A percentile compares a stretch with the other conserved stretches of the same genome.
Evolutionary conservation across 53 echinoderm and acorn worm genomes (phyloP).

Genomic region (Antedon mediterranea): DNA sequence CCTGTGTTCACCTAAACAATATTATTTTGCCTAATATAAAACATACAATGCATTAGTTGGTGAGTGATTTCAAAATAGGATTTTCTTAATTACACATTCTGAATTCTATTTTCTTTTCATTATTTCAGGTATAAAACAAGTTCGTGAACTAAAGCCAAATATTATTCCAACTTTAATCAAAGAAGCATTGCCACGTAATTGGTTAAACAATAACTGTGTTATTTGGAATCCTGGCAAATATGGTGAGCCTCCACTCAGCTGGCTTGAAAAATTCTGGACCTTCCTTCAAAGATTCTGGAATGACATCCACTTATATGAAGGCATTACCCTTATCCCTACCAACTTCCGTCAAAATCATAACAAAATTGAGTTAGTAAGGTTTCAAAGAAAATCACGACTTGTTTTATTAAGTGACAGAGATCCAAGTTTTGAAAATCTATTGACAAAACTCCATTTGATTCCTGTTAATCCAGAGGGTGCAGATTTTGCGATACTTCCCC

Average conservation of each 20-base stretch:
- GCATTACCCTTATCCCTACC: not conserved
- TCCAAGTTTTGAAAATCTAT: not conserved
- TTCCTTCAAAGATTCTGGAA: not conserved
- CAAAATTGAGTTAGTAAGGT: not conserved
- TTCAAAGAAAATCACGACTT: not conserved
- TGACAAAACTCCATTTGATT: not conserved
- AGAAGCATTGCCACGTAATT: not conserved
- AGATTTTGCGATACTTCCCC: not conserved
- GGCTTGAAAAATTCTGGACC: not conserved
- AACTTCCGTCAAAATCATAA: not conserved
- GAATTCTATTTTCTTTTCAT: too few relatives aligned
- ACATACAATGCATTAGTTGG: too few relatives aligned
- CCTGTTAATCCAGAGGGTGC: not conserved
- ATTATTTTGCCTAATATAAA: too few relatives aligned
- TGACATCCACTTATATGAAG: not conserved
- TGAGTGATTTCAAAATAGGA: too few relatives aligned
- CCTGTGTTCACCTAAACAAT: too few relatives aligned
- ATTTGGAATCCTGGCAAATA: not conserved
- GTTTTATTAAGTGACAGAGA: not conserved
- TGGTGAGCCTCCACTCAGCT: not conserved
- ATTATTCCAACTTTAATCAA: constrained; percentile 9
- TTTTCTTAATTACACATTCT: too few relatives aligned
- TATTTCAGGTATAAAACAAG: not conserved
- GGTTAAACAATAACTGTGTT: not conserved
- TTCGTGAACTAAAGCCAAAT: not conserved